These are phyloP conservation scores for Pelodiscus sinensis DNA, from an alignment of 2,113 vertebrate species.

Conservation along the genomic window DNA sequence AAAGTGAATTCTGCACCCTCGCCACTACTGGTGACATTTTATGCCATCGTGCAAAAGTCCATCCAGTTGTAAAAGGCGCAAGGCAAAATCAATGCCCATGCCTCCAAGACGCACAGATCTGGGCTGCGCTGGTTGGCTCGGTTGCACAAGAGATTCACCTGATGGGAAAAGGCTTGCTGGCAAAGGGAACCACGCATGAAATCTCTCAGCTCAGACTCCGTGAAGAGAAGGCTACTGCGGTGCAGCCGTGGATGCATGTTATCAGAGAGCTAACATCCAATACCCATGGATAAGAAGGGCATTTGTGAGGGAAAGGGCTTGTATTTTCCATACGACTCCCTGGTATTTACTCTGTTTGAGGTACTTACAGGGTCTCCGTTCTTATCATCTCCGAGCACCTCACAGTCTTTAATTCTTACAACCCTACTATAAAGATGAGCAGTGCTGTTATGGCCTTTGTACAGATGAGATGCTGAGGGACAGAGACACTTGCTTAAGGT, in stretches of 20 bases:
- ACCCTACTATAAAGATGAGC: background rate
- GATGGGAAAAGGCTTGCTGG: no score
- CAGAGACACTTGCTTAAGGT: background rate
- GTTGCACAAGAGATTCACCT: background rate
- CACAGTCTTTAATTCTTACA: background rate
- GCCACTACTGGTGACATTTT: rapidly evolving
- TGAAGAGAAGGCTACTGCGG: background rate
- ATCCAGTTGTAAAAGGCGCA: background rate
- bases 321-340: background rate
- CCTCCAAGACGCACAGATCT: background rate
- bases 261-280: background rate
- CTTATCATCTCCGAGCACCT: background rate
- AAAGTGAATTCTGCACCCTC: background rate
- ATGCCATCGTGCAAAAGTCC: background rate
- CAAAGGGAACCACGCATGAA: background rate
- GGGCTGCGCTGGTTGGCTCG: background rate
- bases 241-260: background rate
- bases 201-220: background rate
- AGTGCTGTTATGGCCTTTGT: background rate
- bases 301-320: background rate
- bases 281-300: background rate
- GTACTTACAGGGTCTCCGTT: background rate
- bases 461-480: background rate
- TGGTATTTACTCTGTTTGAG: background rate
- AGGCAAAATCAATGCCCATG: background rate